Evolutionary conservation across 2,113 vertebrate species (phyloP), one percentile per base, ranked within the genome.

Genomic region (Rhizomys pruinosus): DNA sequence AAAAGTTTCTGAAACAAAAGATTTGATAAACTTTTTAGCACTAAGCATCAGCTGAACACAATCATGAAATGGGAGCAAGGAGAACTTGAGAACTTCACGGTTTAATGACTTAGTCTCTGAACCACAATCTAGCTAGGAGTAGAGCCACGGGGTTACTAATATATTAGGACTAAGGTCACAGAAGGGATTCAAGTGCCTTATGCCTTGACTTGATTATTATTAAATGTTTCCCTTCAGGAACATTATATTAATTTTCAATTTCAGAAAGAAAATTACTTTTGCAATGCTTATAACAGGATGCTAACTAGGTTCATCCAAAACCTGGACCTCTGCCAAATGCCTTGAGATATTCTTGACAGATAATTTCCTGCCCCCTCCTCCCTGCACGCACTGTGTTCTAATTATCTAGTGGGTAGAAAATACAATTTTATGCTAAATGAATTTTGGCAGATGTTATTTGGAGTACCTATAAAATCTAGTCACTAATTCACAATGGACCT

Each of bases 211-310:
- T 81, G 81, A 91, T 90, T 88, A 95, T 95, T 94, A 96, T 94
- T 94, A 92, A 97, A 96, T 87, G 71, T 94, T 96, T 96, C 94
- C 96, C 96, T 96, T 96, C 88, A 95, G 96, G 93, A 97, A 92
- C 88, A 93, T 93, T 81, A 90, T 82, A 95, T 93, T 95, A 94
- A 95, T 96, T 96, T 97, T 96, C 90, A 95, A 97, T 97, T 96
- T 96, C 93, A 94, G 93, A 88, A 97, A 92, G 96, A 94, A 97
- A 97, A 97, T 97, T 96, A 78, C 95, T 95, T 97, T 96, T 94
- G 32, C 72, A 89, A 39, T 90, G 73, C 71, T 91, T 94, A 94
- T 69, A 91, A 92, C 55, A 94, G 73, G 92, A 44, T 39, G n/a
- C 80, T 92, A 87, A 90, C 95, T 87, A 79, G 86, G 71, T 85